These are phyloP conservation scores for Schrankia costaestrigalis DNA, from an alignment of 2,888 invertebrate genomes.

Conservation along the genomic window DNA sequence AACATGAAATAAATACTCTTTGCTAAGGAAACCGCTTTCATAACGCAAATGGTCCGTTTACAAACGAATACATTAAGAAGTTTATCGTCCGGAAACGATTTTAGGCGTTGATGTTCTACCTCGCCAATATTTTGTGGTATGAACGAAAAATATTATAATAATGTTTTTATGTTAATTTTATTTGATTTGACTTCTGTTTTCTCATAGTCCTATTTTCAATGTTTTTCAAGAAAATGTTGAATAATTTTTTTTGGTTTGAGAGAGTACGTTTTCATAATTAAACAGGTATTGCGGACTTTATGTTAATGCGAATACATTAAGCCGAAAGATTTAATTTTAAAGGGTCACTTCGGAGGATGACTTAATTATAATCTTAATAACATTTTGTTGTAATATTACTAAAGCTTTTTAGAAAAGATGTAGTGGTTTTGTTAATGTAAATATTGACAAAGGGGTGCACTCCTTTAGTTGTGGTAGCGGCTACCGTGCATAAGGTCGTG, in stretches of 20 bases:
- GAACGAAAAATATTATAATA: constrained; percentile 3
- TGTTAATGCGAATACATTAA: too few species aligned
- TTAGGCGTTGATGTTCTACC: constrained; percentile 36
- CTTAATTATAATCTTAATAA: too few species aligned
- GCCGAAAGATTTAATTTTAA: too few species aligned
- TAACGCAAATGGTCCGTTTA: constrained; percentile 64
- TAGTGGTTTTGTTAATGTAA: too few species aligned
- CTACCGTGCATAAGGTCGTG: too few species aligned
- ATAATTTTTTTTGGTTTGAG: constrained; percentile 1
- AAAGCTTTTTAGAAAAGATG: too few species aligned
- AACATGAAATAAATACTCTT: constrained; percentile 50
- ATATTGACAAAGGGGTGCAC: too few species aligned
- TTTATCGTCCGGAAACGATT: constrained; percentile 56
- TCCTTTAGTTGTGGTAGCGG: too few species aligned
- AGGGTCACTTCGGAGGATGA: too few species aligned
- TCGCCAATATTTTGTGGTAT: constrained; percentile 19
- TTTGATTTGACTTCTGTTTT: constrained; percentile 6
- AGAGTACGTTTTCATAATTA: neutral
- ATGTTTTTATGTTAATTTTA: constrained; percentile 11
- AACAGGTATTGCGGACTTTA: too few species aligned
- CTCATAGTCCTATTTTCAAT: neutral
- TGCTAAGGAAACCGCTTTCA: constrained; percentile 51
- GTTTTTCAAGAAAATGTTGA: neutral
- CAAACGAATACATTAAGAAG: constrained; percentile 55
- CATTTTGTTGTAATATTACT: too few species aligned